Percentiles rank a stretch among this genome's conserved stretches.
Conservation (phyloP, 2,888 invertebrate genomes). For the Syrphus vitripennis region DNA sequence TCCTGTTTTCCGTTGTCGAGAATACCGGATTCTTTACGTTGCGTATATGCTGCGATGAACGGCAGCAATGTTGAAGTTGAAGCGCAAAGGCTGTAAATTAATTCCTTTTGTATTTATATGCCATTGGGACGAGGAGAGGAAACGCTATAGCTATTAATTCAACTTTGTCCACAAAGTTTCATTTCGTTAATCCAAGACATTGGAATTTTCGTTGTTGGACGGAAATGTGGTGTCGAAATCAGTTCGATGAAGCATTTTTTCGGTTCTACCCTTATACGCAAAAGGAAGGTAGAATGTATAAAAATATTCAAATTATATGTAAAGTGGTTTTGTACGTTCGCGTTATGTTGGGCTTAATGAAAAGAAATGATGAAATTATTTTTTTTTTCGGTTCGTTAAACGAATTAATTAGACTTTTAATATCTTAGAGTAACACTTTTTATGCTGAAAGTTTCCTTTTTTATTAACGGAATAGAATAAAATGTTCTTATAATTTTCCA, state of each 20-base stretch:
- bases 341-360: slow-evolving; percentile 19
- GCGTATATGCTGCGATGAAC: neutral
- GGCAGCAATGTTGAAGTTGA: neutral
- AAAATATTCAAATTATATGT: slow-evolving; percentile 42
- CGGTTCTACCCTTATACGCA: neutral
- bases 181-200: neutral
- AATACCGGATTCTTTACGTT: slow-evolving; percentile 19
- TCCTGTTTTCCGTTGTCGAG: slow-evolving; percentile 6
- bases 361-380: slow-evolving; percentile 6
- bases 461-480: neutral
- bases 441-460: slow-evolving; percentile 2
- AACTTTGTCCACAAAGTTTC: slow-evolving; percentile 19
- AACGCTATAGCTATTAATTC: neutral
- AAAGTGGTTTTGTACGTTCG: slow-evolving; percentile 31
- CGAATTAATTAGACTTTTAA: slow-evolving; percentile 17
- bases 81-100: slow-evolving; percentile 26
- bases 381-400: neutral
- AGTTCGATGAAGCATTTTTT: neutral
- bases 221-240: slow-evolving; percentile 21
- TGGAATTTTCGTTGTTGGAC: slow-evolving; percentile 7
- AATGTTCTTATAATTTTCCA: neutral
- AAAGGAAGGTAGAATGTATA: neutral
- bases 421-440: slow-evolving; percentile 1
- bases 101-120: slow-evolving; percentile 60
- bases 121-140: neutral